phyloP scores from a whole-genome alignment of 2,113 vertebrate species.

The Irena cyanogastra region DNA sequence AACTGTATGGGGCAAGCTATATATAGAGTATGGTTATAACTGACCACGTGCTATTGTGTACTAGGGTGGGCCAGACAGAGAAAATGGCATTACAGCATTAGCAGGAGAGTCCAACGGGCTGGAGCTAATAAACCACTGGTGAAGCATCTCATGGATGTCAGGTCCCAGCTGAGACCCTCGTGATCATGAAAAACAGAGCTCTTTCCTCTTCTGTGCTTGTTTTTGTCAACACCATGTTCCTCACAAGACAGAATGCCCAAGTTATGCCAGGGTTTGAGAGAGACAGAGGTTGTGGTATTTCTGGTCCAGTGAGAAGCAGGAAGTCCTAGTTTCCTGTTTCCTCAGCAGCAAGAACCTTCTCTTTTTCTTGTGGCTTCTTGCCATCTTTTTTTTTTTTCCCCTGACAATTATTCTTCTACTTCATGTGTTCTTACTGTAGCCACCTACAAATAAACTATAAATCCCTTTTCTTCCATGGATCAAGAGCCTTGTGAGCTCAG shows the following conservation, averaged over 20 bases:
- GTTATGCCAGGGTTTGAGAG: not conserved
- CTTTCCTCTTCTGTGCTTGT: not conserved
- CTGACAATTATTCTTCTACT: not conserved
- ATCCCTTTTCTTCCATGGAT: not conserved
- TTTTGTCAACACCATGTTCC: not conserved
- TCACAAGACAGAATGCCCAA: not conserved
- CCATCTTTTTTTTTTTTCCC: rapidly evolving
- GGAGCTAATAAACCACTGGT: not conserved
- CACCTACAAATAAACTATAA: not conserved
- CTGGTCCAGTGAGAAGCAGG: not conserved
- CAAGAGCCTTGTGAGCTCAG: not conserved
- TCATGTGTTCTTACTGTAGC: not conserved
- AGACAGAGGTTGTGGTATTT: not conserved
- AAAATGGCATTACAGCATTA: not conserved
- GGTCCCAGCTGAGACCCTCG: rapidly evolving
- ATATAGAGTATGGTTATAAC: not conserved
- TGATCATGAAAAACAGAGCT: not conserved
- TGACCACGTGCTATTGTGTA: not conserved
- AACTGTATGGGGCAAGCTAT: not conserved
- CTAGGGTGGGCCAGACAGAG: not conserved
- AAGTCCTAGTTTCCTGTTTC: not conserved
- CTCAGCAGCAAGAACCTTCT: not conserved
- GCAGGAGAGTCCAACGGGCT: not conserved
- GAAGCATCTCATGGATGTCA: not conserved
- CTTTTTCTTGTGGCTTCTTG: not conserved